Percentiles rank a stretch among this genome's conserved stretches.
phyloP scores from a whole-genome alignment of 2,888 invertebrate species.

The Malachius bipustulatus region DNA sequence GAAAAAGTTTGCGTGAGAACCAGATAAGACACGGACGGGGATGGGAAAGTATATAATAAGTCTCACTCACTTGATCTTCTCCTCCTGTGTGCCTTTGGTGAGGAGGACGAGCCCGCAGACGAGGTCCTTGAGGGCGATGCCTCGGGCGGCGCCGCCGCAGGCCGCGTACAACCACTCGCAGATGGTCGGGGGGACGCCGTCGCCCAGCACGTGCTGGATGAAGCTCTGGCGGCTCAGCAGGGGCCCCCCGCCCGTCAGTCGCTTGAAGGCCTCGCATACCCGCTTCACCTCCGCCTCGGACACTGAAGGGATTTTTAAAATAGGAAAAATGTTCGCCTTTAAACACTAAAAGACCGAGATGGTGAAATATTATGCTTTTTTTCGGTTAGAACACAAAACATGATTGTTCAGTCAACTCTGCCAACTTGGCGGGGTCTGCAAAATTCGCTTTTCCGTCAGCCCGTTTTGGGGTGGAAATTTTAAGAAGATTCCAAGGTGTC shows the following conservation, averaged over 20 bases:
- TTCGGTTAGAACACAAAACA: too few relatives aligned
- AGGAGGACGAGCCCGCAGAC: constrained; percentile 77
- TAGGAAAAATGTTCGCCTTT: too few relatives aligned
- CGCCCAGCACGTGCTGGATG: constrained; percentile 74
- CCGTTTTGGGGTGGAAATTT: too few relatives aligned
- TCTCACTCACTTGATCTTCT: constrained; percentile 70
- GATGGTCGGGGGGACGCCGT: constrained; percentile 69
- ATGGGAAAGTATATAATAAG: constrained; percentile 5
- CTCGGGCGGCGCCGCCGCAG: constrained; percentile 73
- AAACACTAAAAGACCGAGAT: too few relatives aligned
- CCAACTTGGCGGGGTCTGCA: too few relatives aligned
- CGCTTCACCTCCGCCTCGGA: constrained; percentile 72
- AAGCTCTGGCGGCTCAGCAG: constrained; percentile 65
- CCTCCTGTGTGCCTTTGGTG: constrained; percentile 73
- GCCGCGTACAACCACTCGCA: constrained; percentile 74
- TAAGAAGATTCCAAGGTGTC: too few relatives aligned
- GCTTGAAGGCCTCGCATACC: constrained; percentile 78
- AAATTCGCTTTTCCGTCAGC: too few relatives aligned
- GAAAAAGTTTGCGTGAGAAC: too few relatives aligned
- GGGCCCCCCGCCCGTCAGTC: constrained; percentile 60
- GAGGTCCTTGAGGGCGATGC: constrained; percentile 71
- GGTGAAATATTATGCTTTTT: too few relatives aligned
- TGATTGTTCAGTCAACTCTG: too few relatives aligned
- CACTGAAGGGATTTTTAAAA: constrained; percentile 58
- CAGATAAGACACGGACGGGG: neutral